phyloP scores from a whole-genome alignment of 2,797 vertebrate species.

The Siniperca undulata region DNA sequence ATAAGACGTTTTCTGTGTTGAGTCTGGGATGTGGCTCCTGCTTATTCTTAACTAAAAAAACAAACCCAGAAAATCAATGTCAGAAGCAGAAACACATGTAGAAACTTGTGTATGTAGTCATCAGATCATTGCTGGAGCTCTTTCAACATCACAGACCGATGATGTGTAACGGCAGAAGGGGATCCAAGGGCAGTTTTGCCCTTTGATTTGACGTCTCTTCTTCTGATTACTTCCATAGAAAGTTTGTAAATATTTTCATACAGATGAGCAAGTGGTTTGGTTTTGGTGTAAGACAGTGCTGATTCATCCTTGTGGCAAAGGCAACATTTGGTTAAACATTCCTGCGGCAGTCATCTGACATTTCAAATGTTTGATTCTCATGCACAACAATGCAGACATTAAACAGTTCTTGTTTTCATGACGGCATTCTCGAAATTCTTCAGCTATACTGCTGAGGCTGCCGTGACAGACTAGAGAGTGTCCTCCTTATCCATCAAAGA shows the following conservation, averaged over 20 bases:
- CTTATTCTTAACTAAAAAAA: background rate
- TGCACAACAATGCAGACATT: slow-evolving; percentile 16
- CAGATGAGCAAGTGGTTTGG: slow-evolving; percentile 16
- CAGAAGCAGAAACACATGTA: background rate
- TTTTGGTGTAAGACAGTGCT: background rate
- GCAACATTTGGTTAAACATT: slow-evolving; percentile 50
- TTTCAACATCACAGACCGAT: background rate
- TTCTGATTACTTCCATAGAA: slow-evolving; percentile 17
- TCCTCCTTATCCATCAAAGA: slow-evolving; percentile 8
- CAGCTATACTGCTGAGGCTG: background rate
- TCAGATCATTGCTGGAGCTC: background rate
- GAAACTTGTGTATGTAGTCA: background rate
- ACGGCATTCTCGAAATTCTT: slow-evolving; percentile 18
- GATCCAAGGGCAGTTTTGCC: background rate
- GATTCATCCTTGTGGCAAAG: slow-evolving; percentile 24
- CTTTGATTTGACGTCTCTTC: background rate
- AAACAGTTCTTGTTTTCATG: background rate
- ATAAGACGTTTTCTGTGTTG: background rate
- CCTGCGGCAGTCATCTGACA: slow-evolving; percentile 29
- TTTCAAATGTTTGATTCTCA: slow-evolving; percentile 28
- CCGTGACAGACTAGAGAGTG: background rate
- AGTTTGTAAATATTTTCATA: slow-evolving; percentile 37
- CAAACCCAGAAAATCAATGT: slow-evolving; percentile 15
- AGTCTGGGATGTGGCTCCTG: background rate
- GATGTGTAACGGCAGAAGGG: background rate